Conservation (phyloP, 2,797 vertebrate genomes). For the Coregonus ussuriensis region DNA sequence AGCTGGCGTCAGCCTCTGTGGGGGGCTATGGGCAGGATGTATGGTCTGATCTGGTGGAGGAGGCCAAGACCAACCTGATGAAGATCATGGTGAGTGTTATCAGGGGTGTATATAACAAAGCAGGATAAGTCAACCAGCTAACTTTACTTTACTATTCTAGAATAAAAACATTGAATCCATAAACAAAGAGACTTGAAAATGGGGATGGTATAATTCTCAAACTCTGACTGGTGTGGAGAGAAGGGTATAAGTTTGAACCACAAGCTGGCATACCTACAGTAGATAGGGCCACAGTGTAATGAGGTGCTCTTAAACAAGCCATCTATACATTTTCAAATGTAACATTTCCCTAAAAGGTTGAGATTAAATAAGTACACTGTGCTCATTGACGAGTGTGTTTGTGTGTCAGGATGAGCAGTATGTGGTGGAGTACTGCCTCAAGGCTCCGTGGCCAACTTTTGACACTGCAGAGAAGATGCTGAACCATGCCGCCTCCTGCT, state of each 20-base stretch:
- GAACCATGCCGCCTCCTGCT: constrained; percentile 77
- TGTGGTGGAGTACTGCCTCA: constrained; percentile 91
- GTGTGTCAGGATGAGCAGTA: constrained; percentile 86
- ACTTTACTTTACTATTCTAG: neutral
- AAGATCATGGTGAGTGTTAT: constrained; percentile 85
- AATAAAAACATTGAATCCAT: neutral
- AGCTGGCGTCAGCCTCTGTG: constrained; percentile 83
- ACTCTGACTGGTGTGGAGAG: neutral
- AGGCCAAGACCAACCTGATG: constrained; percentile 87
- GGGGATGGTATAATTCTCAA: neutral
- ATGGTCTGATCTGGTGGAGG: constrained; percentile 83
- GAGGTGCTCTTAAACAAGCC: neutral
- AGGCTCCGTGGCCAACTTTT: constrained; percentile 90
- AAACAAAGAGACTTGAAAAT: neutral
- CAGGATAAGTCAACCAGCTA: neutral
- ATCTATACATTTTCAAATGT: neutral
- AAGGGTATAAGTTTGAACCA: neutral
- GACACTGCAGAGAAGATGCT: constrained; percentile 91
- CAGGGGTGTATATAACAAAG: neutral
- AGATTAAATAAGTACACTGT: neutral
- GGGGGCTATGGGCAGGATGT: constrained; percentile 65
- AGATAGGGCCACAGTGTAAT: neutral
- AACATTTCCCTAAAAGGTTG: neutral
- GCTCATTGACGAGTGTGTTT: neutral
- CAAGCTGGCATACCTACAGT: neutral